These are phyloP conservation scores for Coelopa pilipes DNA, from an alignment of 2,888 invertebrate genomes.

Conservation along the genomic window DNA sequence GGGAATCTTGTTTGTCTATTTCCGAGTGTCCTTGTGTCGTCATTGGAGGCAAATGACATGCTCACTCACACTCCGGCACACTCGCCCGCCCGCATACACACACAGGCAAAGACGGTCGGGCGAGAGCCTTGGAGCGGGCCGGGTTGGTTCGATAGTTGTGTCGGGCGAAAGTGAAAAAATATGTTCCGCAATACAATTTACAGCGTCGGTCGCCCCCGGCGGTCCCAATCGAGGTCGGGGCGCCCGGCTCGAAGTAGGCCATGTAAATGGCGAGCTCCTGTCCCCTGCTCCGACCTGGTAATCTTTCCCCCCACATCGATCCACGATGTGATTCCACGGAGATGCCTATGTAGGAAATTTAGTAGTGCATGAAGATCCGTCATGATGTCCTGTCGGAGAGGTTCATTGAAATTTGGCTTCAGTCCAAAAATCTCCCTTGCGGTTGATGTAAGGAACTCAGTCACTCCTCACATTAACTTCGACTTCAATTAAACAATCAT, in stretches of 20 bases:
- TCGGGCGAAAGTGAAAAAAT: constrained; percentile 22
- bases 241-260: neutral
- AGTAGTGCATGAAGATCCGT: neutral
- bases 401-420: too few relatives aligned
- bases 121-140: constrained; percentile 1
- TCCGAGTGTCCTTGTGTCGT: constrained; percentile 43
- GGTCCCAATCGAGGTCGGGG: constrained; percentile 55
- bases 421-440: too few relatives aligned
- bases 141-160: neutral
- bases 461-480: too few relatives aligned
- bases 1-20: neutral
- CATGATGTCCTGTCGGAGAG: too few relatives aligned
- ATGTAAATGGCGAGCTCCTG: neutral
- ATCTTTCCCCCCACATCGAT: neutral
- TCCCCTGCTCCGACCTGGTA: too few relatives aligned
- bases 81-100: constrained; percentile 32
- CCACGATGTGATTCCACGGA: neutral
- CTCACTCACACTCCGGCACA: constrained; percentile 33
- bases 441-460: too few relatives aligned
- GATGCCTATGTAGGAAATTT: neutral
- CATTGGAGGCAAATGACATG: constrained; percentile 50
- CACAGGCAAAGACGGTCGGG: constrained; percentile 38
- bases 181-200: constrained; percentile 51
- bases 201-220: constrained; percentile 54
- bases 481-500: too few relatives aligned